Evolutionary conservation across 2,113 vertebrate genomes (phyloP).

Genomic region (Syrmaticus mikado): DNA sequence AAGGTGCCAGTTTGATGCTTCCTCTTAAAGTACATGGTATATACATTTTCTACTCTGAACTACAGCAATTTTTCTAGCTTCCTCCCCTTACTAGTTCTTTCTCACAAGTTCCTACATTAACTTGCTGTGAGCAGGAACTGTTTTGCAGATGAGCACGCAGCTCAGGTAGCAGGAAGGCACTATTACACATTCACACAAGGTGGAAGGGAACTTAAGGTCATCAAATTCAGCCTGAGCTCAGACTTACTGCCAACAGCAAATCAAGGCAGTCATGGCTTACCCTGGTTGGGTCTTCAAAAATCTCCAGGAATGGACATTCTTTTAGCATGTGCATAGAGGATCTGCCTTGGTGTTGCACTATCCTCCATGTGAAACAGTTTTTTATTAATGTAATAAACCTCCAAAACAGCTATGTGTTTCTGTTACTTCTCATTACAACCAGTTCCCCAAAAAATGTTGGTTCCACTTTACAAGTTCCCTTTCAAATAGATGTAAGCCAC

Average conservation of each 20-base stretch:
- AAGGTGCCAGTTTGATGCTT: background rate
- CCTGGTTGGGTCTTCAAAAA: background rate
- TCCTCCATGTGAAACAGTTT: background rate
- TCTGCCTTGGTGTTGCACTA: background rate
- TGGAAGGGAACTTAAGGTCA: background rate
- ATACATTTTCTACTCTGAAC: background rate
- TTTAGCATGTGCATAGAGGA: fast-evolving
- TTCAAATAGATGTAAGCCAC: background rate
- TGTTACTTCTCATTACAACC: background rate
- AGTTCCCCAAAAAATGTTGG: background rate
- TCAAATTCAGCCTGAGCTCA: background rate
- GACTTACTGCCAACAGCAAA: background rate
- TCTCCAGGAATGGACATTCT: background rate
- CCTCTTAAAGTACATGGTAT: background rate
- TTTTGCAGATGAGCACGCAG: background rate
- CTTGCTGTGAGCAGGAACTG: background rate
- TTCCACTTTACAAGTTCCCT: background rate
- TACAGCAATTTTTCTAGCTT: background rate
- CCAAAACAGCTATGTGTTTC: background rate
- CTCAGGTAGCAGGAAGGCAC: background rate
- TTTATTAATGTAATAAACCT: background rate
- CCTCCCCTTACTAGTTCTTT: background rate
- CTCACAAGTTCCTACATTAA: background rate
- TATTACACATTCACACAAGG: background rate
- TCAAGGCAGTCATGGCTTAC: background rate